A percentile compares a stretch with the other conserved stretches of the same genome.
phyloP scores from a whole-genome alignment of 2,797 vertebrate species.

The Halcyon leucocephala region DNA sequence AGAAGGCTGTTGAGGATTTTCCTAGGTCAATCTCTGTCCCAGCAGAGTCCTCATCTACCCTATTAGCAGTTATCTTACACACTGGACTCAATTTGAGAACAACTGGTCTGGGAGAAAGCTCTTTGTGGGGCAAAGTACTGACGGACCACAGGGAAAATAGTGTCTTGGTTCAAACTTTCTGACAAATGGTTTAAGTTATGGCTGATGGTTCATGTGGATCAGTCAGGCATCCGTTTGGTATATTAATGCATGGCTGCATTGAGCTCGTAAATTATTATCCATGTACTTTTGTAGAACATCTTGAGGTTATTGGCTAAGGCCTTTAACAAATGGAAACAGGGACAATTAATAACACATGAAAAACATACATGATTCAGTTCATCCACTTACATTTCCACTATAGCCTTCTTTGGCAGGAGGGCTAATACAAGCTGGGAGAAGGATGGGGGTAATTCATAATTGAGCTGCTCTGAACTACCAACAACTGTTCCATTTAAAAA shows the following conservation, averaged over 20 bases:
- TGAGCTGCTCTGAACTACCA: conserved; percentile 1
- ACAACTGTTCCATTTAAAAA: background rate
- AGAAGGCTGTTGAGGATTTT: background rate
- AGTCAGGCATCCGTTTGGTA: background rate
- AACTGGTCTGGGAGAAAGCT: background rate
- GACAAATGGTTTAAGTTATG: background rate
- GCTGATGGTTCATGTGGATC: background rate
- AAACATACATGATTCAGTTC: conserved; percentile 1
- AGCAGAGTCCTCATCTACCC: background rate
- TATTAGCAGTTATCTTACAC: background rate
- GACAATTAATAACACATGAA: conserved; percentile 36
- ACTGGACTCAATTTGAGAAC: background rate
- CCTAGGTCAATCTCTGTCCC: background rate
- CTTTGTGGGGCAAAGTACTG: background rate
- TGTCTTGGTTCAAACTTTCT: background rate
- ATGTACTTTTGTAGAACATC: background rate
- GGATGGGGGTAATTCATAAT: background rate
- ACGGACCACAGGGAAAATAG: background rate
- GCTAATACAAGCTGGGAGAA: background rate
- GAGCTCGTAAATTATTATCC: conserved; percentile 10
- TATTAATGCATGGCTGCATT: background rate
- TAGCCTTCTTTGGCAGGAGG: background rate
- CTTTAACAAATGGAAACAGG: background rate
- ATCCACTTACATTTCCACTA: background rate
- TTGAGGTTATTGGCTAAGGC: conserved; percentile 14